phyloP scores from a whole-genome alignment of 2,797 vertebrate species.

The Scolopax rusticola region DNA sequence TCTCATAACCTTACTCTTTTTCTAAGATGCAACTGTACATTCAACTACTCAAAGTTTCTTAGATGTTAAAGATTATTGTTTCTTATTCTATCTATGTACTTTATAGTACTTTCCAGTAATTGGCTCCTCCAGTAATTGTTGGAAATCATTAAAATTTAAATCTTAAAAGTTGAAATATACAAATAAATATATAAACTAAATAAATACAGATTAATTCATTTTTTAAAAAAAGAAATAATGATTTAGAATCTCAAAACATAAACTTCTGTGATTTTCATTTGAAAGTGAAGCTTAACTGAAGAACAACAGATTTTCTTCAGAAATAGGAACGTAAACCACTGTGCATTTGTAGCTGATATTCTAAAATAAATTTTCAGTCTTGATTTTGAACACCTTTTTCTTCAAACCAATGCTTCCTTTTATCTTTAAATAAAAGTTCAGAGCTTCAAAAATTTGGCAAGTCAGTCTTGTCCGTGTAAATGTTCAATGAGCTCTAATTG shows the following conservation, averaged over 20 bases:
- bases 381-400: background rate
- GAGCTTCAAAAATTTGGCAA: background rate
- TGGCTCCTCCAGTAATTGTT: background rate
- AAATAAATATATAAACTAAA: background rate
- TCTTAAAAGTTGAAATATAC: background rate
- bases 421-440: background rate
- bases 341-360: background rate
- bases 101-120: background rate
- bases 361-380: background rate
- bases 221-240: accelerated
- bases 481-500: background rate
- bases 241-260: background rate
- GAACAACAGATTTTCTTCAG: background rate
- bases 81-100: background rate
- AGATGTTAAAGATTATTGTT: accelerated
- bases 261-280: background rate
- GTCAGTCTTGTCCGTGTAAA: background rate
- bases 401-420: background rate
- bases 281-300: background rate
- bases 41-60: background rate
- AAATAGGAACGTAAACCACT: background rate
- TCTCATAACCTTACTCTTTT: background rate
- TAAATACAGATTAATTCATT: background rate
- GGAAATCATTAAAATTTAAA: background rate
- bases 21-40: background rate